Percentiles rank a stretch among this genome's conserved stretches.
Conservation (phyloP, 2,113 vertebrate species). For the Anoplopoma fimbria region DNA sequence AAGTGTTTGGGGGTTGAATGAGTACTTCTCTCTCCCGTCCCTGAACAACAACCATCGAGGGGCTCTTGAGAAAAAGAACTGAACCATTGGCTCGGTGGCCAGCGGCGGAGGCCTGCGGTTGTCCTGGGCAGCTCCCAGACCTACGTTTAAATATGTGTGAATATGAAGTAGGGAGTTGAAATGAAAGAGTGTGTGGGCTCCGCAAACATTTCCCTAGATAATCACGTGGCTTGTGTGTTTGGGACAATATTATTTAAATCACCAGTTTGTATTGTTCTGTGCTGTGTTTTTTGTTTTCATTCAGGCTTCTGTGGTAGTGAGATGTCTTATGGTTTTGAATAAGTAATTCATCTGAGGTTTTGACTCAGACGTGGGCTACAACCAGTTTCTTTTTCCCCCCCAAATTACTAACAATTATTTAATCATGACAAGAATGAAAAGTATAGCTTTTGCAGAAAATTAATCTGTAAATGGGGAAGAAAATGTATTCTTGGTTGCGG, state of each 20-base stretch:
- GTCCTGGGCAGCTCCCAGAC: conserved; percentile 63
- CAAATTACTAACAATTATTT: conserved; percentile 43
- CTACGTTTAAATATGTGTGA: conserved; percentile 46
- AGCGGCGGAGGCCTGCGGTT: conserved; percentile 34
- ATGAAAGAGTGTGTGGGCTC: conserved; percentile 50
- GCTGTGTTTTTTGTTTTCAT: conserved; percentile 36
- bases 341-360: conserved; percentile 43
- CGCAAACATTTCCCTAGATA: conserved; percentile 40
- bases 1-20: conserved; percentile 48
- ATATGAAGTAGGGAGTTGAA: conserved; percentile 49
- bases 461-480: conserved; percentile 38
- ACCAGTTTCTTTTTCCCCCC: conserved; percentile 59
- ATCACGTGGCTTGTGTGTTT: conserved; percentile 43
- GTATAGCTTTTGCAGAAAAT: conserved; percentile 55
- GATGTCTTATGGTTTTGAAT: background rate
- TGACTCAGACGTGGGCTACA: conserved; percentile 37
- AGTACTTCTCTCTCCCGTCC: conserved; percentile 45
- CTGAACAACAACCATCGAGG: conserved; percentile 58
- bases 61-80: conserved; percentile 66
- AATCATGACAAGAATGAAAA: conserved; percentile 45
- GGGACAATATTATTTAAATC: conserved; percentile 37
- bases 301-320: conserved; percentile 18
- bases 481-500: conserved; percentile 39
- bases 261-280: conserved; percentile 54
- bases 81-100: conserved; percentile 47